Evolutionary conservation across 1,140 invertebrate species (phyloP).

Genomic region (Apis florea): DNA sequence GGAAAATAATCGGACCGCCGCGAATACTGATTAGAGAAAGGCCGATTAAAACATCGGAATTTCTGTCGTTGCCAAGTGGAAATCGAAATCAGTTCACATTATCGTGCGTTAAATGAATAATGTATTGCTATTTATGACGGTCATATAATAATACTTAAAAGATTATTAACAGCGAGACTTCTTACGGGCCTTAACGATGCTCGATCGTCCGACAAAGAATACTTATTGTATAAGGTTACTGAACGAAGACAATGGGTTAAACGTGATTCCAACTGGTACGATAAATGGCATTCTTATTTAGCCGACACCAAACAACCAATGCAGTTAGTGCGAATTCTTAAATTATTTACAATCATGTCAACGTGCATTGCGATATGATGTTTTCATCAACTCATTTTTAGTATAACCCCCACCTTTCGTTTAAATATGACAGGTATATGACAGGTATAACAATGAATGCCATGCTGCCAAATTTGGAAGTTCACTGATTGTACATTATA

Average conservation of each 20-base stretch:
- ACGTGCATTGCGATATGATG: not conserved
- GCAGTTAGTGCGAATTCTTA: not conserved
- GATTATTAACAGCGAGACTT: conserved; percentile 22
- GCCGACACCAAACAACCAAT: not conserved
- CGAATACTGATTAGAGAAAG: conserved; percentile 44
- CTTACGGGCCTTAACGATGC: conserved; percentile 37
- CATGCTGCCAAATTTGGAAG: conserved; percentile 1
- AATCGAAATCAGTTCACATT: conserved; percentile 32
- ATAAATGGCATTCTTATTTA: conserved; percentile 26
- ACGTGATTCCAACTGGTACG: conserved; percentile 25
- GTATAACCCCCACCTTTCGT: not conserved
- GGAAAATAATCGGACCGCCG: conserved; percentile 28
- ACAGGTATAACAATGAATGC: not conserved
- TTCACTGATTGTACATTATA: not conserved
- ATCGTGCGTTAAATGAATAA: conserved; percentile 32
- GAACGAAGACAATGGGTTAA: conserved; percentile 56
- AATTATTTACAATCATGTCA: not conserved
- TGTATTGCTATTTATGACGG: not conserved
- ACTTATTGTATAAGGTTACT: conserved; percentile 57
- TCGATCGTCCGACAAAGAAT: conserved; percentile 50
- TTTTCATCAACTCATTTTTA: conserved; percentile 10
- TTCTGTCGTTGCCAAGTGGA: conserved; percentile 20
- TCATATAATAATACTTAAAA: conserved; percentile 44
- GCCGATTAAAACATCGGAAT: conserved; percentile 2
- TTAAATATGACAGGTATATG: not conserved